Evolutionary conservation across 2,888 invertebrate species (phyloP), one percentile per base, ranked within the genome.

Genomic region (Nebria brevicollis): DNA sequence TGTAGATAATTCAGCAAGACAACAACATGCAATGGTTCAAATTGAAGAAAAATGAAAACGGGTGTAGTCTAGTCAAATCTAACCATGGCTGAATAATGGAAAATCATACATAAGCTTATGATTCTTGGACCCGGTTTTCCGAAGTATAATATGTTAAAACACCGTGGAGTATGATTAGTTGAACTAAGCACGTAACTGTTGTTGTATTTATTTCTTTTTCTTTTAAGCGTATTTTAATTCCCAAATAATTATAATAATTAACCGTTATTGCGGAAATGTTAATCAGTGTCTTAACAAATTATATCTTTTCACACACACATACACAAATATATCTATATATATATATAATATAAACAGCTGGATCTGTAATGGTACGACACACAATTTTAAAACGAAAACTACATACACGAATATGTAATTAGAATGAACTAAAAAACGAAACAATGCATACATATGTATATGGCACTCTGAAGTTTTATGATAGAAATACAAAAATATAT

Each of bases 41-140:
- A 34, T 34, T 34, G 34, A 4, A 34, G 5, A 34, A 34, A 4
- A 34, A 20, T 20, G 4, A 34, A 34, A 34, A 34, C 34, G 34
- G 34, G 4, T 5, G 34, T 34, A 34, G 34, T 34, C 5, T 34
- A 34, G 34, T 5, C 20, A 11, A 3, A 26, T 73, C 26, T 41
- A 41, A 42, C 66, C 10, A 77, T 72, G 77, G 54, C 64, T 43
- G 25, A 77, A 54, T 54, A 77, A 77, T 13, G 15, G 68, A 77
- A 20, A 42, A 15, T 34, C 26, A 26, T 64, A 11, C 6, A 70
- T 72, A 77, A 77, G 64, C 72, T 72, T 73, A 66, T 64, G 54
- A 72, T 73, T 72, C 72, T 78, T 80, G 80, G 80, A 80, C 80
- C 80, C 80, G 80, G 80, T 73, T 80, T 79, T 70, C 75, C 80